Evolutionary conservation across 2,888 invertebrate genomes (phyloP), one percentile per base, ranked within the genome.

Genomic region (Aleiodes leptofemur): DNA sequence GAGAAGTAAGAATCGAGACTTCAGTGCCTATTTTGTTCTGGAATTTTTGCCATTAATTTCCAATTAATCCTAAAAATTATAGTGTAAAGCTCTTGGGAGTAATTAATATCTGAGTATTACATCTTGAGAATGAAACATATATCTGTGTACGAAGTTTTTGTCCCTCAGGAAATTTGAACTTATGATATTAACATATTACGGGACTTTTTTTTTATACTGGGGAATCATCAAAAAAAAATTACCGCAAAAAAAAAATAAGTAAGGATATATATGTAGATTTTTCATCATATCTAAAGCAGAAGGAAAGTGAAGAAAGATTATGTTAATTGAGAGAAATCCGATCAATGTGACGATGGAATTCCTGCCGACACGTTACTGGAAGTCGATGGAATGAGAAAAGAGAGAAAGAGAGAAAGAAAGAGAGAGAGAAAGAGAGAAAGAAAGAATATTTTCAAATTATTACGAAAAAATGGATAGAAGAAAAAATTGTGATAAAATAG

Each of bases 271-370:
- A 31, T 14, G 31, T 66, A 72, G 66, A 57, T 74, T 77, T 71
- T 76, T 75, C 75, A 57, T 59, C 16, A 64, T 38, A 64, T 64
- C 38, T 43, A 43, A 43, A 43, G 43, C 43, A 43, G 43, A 43
- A 43, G 43, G 43, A 48, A 9, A 50, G 71, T 16, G 57, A 74
- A 16, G 64, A 70, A 68, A 77, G 77, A 78, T 78, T 79, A 79
- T 78, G 79, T 66, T 76, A 78, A 79, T 79, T 53, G 74, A 66
- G 79, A 79, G 79, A 78, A 79, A 79, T 79, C 73, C 69, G 72
- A 55, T 61, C 51, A 61, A 68, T 51, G 61, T 43, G 71, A 68
- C 55, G 53, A 69, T 69, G 43, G 13, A 55, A 69, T 69, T 64
- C 16, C 38, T 69, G 68, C 16, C 72, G 43, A 43, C 69, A 38